These are phyloP conservation scores for Loris lydekkerianus DNA, from an alignment of 2,797 vertebrate species.

Conservation along the genomic window DNA sequence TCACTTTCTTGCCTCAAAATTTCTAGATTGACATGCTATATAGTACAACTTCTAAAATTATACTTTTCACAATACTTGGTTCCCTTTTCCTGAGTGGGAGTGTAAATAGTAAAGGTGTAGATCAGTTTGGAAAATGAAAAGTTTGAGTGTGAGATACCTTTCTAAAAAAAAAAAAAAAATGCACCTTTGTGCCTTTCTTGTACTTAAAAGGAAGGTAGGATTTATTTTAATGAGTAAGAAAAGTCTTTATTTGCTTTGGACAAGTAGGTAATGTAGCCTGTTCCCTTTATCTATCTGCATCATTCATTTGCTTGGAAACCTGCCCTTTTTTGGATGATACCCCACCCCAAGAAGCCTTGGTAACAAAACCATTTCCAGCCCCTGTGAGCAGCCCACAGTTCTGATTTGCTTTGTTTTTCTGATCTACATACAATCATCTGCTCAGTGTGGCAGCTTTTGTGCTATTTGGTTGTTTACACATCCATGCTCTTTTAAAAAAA, in stretches of 20 bases:
- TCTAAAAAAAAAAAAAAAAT: neutral
- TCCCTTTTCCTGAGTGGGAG: constrained; percentile 49
- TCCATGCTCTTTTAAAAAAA: neutral
- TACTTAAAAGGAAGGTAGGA: constrained; percentile 20
- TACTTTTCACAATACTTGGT: neutral
- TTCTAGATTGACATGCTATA: constrained; percentile 63
- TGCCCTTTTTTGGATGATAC: neutral
- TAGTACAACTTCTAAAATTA: constrained; percentile 66
- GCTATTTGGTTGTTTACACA: neutral
- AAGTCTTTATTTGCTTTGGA: constrained; percentile 50
- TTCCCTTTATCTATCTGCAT: neutral
- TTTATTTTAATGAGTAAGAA: constrained; percentile 41
- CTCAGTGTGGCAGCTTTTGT: neutral
- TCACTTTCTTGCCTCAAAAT: constrained; percentile 54
- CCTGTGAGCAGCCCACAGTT: neutral
- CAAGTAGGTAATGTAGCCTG: constrained; percentile 1
- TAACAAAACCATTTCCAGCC: neutral
- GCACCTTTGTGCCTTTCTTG: constrained; percentile 26
- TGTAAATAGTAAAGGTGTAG: neutral
- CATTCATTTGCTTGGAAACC: neutral
- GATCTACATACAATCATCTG: neutral
- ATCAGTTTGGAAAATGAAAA: constrained; percentile 53
- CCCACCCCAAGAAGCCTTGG: neutral
- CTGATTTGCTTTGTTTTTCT: neutral
- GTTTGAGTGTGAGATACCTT: constrained; percentile 10